Evolutionary conservation across 2,113 vertebrate genomes (phyloP), one percentile per base, ranked within the genome.

Genomic region (Lipotes vexillifer): DNA sequence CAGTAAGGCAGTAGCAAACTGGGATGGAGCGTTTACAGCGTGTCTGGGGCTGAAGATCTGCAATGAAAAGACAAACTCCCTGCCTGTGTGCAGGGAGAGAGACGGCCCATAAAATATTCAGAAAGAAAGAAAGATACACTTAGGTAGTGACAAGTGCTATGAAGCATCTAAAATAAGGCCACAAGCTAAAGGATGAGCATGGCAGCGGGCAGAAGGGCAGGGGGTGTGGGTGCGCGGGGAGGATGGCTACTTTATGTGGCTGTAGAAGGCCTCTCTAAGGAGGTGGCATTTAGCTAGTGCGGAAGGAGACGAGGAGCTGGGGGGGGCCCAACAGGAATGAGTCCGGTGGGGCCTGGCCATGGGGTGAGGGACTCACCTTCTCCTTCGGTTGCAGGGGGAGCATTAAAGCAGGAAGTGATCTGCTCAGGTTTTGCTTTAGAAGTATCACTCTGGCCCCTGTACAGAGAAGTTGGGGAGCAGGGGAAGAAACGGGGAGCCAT

Each of bases 261-360:
- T 2, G 1, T 31, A 31, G n/a, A 36, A 25, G 33, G 2, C 61
- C 57, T 63, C 13, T 33, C 3, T 8, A 11, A 12, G 84, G 44
- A 65, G 36, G n/a, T 8, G 49, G 44, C 46, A 1, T 61, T 81
- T 59, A 36, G 71, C 33, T 33, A 66, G 33, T 1, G 5, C 1
- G 44, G 66, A 13, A 41, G 74, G 63, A 12, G 15, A 65, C 2
- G 31, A 6, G 74, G 59, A n/a, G 10, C 33, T 2, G 1, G 72
- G 14, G 44, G 25, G 0, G 3, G n/a, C 4, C 1, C 38, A 20
- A 0, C 0, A 13, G 77, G 29, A 65, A 9, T 0, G 0, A 25
- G 33, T 44, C 41, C 17, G 0, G 0, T 1, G 0, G 29, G 29
- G 29, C 41, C 38, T 55, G 33, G 63, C 10, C 0, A 1, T 0